These are phyloP conservation scores for Heliconius ismenius DNA, from an alignment of 2,888 invertebrate genomes.

Conservation along the genomic window DNA sequence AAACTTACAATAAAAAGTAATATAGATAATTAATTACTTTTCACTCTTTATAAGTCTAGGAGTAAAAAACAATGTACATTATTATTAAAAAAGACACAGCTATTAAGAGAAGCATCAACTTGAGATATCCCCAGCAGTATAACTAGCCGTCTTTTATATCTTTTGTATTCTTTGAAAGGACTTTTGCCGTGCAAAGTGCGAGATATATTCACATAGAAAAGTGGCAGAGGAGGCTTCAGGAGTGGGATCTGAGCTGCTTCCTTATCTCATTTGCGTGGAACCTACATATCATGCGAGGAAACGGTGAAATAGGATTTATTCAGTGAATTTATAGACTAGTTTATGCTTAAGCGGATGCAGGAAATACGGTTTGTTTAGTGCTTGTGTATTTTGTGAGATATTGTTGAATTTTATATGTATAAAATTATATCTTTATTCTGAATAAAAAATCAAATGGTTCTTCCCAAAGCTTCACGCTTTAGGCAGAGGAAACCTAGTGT, in stretches of 20 bases:
- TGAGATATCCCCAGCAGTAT: slow-evolving; percentile 53
- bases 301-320: slow-evolving; percentile 32
- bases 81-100: slow-evolving; percentile 60
- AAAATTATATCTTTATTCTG: not conserved
- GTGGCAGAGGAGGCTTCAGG: slow-evolving; percentile 35
- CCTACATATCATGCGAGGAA: slow-evolving; percentile 34
- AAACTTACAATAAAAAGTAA: not conserved
- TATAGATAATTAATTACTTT: slow-evolving; percentile 61
- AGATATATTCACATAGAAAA: slow-evolving; percentile 34
- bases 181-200: slow-evolving; percentile 28
- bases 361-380: slow-evolving; percentile 27
- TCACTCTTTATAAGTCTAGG: slow-evolving; percentile 53
- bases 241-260: slow-evolving; percentile 36
- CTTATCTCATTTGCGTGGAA: slow-evolving; percentile 41
- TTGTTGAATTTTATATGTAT: not conserved
- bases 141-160: slow-evolving; percentile 49
- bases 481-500: too few relatives aligned
- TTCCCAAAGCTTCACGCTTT: too few relatives aligned
- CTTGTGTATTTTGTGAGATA: not conserved
- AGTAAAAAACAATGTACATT: slow-evolving; percentile 59
- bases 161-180: slow-evolving; percentile 37
- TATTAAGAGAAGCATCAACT: slow-evolving; percentile 59
- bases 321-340: slow-evolving; percentile 27
- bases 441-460: too few relatives aligned
- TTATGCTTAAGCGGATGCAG: slow-evolving; percentile 29